phyloP scores from a whole-genome alignment of 2,888 invertebrate species.

The Gymnosoma rotundatum region DNA sequence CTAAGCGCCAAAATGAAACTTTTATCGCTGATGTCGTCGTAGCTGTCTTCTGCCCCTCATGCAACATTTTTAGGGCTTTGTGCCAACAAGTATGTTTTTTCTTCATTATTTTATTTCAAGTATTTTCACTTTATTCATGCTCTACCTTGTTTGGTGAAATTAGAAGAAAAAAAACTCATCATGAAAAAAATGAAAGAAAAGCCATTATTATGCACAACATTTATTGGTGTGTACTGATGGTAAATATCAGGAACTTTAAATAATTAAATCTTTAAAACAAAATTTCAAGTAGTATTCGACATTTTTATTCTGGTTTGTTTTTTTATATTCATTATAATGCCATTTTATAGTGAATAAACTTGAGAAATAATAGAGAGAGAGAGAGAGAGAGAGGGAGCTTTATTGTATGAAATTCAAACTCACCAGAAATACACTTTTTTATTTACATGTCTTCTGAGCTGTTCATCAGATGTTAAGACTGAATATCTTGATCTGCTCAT shows the following conservation, averaged over 20 bases:
- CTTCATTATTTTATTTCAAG: conserved; percentile 46
- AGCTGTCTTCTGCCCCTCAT: conserved; percentile 26
- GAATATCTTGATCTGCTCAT: too few relatives aligned
- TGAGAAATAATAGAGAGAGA: too few relatives aligned
- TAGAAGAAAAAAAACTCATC: conserved; percentile 43
- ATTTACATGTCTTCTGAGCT: too few relatives aligned
- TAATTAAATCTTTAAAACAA: conserved; percentile 1
- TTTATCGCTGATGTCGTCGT: conserved; percentile 27
- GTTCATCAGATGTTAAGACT: too few relatives aligned
- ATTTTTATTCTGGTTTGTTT: not conserved
- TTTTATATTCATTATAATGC: too few relatives aligned
- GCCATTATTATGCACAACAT: conserved; percentile 25
- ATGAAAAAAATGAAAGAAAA: conserved; percentile 61
- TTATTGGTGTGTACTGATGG: conserved; percentile 23
- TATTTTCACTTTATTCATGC: conserved; percentile 67
- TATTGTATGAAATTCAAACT: too few relatives aligned
- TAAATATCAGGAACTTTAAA: conserved; percentile 34
- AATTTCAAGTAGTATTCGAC: not conserved
- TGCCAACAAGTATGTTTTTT: conserved; percentile 61
- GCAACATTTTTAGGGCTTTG: conserved; percentile 61
- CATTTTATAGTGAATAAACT: too few relatives aligned
- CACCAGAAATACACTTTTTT: too few relatives aligned
- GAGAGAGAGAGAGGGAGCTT: too few relatives aligned
- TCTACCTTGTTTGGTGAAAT: conserved; percentile 67
- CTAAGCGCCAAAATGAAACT: conserved; percentile 71